Evolutionary conservation across 1,140 invertebrate genomes (phyloP).

Genomic region (Drusus annulatus): DNA sequence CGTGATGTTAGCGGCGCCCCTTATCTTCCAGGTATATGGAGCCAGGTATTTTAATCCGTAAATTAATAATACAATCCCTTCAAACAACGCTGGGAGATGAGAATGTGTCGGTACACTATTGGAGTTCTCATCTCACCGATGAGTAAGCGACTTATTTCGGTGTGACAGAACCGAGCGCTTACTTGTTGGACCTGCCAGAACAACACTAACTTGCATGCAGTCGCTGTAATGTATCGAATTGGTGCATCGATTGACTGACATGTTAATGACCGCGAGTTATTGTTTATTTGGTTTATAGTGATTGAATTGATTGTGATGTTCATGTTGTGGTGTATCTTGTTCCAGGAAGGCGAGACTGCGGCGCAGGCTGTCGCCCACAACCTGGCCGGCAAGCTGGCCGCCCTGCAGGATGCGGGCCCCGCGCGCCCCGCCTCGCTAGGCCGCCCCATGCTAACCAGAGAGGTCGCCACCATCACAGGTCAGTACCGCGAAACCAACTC

Average conservation of each 20-base stretch:
- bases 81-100: background rate
- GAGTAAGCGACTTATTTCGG: conserved; percentile 25
- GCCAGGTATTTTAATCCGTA: background rate
- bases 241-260: too few species aligned
- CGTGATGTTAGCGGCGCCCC: too few species aligned
- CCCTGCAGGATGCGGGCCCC: conserved; percentile 71
- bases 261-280: too few species aligned
- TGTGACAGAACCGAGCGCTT: background rate
- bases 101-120: background rate
- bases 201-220: background rate
- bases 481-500: conserved; percentile 39
- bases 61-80: too few species aligned
- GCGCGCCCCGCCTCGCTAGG: conserved; percentile 61
- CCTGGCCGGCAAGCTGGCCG: conserved; percentile 72
- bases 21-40: too few species aligned
- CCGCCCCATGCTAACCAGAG: conserved; percentile 60
- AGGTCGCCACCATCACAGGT: conserved; percentile 70
- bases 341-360: conserved; percentile 55
- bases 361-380: conserved; percentile 58
- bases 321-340: conserved; percentile 15
- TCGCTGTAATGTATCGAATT: too few species aligned
- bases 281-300: too few species aligned
- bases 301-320: background rate
- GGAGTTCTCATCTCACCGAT: background rate
- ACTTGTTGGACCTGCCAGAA: conserved; percentile 9